Evolutionary conservation across 1,140 invertebrate species (phyloP).

Genomic region (Aphelenchoides besseyi): DNA sequence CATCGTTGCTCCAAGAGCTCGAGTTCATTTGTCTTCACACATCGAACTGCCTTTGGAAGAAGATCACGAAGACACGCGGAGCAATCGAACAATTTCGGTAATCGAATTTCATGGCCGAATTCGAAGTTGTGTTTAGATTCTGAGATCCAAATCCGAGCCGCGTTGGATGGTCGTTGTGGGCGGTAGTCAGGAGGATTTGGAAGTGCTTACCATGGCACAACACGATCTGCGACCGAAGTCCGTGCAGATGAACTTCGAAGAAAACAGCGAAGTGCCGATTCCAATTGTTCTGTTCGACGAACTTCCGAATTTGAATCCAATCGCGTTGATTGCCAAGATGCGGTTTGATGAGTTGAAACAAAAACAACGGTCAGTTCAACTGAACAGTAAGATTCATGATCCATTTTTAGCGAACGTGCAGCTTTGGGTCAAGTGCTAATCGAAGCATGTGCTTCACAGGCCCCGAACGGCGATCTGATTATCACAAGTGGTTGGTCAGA

Average conservation of each 20-base stretch:
- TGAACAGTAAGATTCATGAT: background rate
- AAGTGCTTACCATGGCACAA: background rate
- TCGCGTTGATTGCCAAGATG: background rate
- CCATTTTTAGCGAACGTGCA: background rate
- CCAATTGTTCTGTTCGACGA: background rate
- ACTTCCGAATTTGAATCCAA: background rate
- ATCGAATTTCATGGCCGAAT: background rate
- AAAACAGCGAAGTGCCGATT: background rate
- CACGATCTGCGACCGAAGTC: background rate
- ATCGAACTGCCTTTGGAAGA: background rate
- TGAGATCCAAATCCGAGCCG: background rate
- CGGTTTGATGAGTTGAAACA: background rate
- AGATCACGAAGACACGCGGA: background rate
- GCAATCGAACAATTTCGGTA: background rate
- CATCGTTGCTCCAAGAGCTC: no score
- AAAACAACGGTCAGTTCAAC: background rate
- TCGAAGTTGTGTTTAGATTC: background rate
- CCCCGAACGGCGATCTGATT: conserved; percentile 1
- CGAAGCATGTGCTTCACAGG: conserved; percentile 18
- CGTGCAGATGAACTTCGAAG: background rate
- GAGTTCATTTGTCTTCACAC: background rate
- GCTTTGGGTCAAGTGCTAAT: conserved; percentile 9
- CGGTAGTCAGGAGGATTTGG: background rate
- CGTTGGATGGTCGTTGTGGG: conserved; percentile 1
- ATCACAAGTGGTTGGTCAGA: conserved; percentile 16